Conservation (phyloP, 2,797 vertebrate species). For the Vipera latastei region DNA sequence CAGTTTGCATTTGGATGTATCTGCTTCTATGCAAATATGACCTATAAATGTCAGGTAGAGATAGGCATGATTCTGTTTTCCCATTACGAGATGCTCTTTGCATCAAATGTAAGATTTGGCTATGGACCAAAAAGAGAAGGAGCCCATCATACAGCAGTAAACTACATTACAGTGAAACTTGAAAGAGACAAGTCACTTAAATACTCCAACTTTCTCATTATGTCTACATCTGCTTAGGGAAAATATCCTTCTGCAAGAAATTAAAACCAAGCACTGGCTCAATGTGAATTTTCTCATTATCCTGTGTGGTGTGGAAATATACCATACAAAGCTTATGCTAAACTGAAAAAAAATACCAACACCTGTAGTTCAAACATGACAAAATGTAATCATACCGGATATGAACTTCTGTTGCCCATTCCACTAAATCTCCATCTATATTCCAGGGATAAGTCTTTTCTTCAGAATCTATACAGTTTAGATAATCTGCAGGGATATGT, state of each 20-base stretch:
- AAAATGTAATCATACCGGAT: slow-evolving; percentile 73
- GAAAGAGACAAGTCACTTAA: neutral
- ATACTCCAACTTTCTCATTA: neutral
- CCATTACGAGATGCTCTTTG: neutral
- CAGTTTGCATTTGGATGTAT: neutral
- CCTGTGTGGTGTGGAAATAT: neutral
- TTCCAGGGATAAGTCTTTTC: slow-evolving; percentile 85
- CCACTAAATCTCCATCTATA: slow-evolving; percentile 89
- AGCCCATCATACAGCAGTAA: neutral
- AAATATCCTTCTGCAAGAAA: neutral
- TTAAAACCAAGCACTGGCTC: neutral
- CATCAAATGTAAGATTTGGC: neutral
- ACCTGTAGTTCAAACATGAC: neutral
- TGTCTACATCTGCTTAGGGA: neutral
- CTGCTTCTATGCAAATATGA: neutral
- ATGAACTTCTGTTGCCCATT: slow-evolving; percentile 80
- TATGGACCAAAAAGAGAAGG: neutral
- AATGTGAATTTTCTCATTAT: neutral
- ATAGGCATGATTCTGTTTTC: neutral
- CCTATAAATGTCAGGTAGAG: neutral
- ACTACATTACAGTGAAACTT: neutral
- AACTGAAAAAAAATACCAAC: neutral
- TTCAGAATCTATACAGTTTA: slow-evolving; percentile 61
- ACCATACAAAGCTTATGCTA: neutral
- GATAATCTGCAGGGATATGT: slow-evolving; percentile 62